These are phyloP conservation scores for Eilema depressum DNA, from an alignment of 2,888 invertebrate species.

Conservation along the genomic window DNA sequence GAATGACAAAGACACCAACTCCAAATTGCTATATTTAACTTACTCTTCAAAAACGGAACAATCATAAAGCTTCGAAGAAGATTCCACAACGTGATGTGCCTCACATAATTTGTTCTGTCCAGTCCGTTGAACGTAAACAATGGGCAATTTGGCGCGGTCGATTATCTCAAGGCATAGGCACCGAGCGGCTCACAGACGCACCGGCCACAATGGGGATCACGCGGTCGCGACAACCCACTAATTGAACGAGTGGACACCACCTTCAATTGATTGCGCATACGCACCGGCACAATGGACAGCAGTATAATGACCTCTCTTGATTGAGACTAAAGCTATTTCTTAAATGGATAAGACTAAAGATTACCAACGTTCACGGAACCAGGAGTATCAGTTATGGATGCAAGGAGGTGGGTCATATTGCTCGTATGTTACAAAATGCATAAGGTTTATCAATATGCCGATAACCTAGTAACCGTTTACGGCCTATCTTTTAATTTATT, in stretches of 20 bases:
- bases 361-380: background rate
- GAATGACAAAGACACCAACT: background rate
- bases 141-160: constrained; percentile 21
- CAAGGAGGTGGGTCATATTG: background rate
- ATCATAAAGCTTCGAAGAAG: background rate
- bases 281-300: constrained; percentile 25
- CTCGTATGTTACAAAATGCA: background rate
- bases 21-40: background rate
- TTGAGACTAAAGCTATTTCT: background rate
- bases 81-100: background rate
- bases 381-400: background rate
- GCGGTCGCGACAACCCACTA: constrained; percentile 29
- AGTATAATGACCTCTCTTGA: constrained; percentile 17
- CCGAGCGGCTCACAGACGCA: constrained; percentile 23
- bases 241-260: constrained; percentile 26
- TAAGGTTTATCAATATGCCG: constrained; percentile 6
- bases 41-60: background rate
- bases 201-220: constrained; percentile 32
- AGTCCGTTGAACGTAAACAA: constrained; percentile 26
- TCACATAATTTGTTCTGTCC: constrained; percentile 15
- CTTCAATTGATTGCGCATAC: constrained; percentile 32
- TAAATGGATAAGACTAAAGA: background rate
- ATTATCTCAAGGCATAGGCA: constrained; percentile 26
- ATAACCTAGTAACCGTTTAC: constrained; percentile 15
- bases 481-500: background rate